phyloP scores from a whole-genome alignment of 2,888 invertebrate genomes.

The Phaonia tiefii region DNA sequence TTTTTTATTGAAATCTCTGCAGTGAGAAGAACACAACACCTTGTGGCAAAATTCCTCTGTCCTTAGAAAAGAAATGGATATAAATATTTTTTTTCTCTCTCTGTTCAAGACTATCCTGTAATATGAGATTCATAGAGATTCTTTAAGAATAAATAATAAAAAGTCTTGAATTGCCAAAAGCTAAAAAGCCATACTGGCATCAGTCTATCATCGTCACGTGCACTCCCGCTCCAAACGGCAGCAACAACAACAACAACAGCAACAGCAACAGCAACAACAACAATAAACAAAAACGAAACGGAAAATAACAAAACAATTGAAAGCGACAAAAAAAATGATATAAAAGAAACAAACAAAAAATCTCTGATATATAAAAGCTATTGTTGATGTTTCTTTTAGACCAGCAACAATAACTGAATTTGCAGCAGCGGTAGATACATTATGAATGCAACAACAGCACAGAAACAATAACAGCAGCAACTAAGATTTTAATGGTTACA shows the following conservation, averaged over 20 bases:
- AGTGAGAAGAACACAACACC: constrained; percentile 23
- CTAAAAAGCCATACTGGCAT: constrained; percentile 54
- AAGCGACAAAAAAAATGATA: constrained; percentile 32
- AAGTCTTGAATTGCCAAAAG: constrained; percentile 57
- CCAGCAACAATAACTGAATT: background rate
- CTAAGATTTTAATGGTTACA: constrained; percentile 12
- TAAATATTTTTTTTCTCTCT: too few relatives aligned
- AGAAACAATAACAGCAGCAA: constrained; percentile 20
- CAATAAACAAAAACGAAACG: background rate
- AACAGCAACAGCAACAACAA: background rate
- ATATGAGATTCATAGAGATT: constrained; percentile 24
- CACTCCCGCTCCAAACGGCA: constrained; percentile 1
- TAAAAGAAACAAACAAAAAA: constrained; percentile 38
- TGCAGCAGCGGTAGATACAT: background rate
- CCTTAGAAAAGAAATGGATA: constrained; percentile 9
- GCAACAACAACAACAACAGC: background rate
- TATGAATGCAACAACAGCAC: constrained; percentile 24
- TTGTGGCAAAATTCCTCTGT: constrained; percentile 12
- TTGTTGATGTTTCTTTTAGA: constrained; percentile 48
- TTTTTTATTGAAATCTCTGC: background rate
- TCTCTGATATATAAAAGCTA: constrained; percentile 44
- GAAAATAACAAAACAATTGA: constrained; percentile 59
- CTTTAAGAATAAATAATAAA: constrained; percentile 28
- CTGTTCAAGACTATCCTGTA: constrained; percentile 10
- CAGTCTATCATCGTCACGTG: too few relatives aligned